phyloP scores from a whole-genome alignment of 2,797 vertebrate species.

The Serranus cabrilla region DNA sequence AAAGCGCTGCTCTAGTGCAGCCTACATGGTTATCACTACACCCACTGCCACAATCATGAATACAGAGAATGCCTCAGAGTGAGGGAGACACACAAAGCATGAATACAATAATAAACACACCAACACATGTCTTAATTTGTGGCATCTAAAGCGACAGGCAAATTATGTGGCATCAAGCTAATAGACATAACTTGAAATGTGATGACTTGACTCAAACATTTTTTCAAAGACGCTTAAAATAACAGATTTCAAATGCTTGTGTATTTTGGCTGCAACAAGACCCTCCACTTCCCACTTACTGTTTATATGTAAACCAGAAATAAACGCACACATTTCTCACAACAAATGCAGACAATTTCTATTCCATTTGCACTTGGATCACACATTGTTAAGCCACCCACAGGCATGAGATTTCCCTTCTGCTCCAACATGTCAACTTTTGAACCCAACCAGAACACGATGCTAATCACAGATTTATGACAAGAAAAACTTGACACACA shows the following conservation, averaged over 20 bases:
- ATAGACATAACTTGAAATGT: slow-evolving; percentile 23
- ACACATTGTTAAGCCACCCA: slow-evolving; percentile 8
- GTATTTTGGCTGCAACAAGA: slow-evolving; percentile 27
- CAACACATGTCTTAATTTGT: slow-evolving; percentile 45
- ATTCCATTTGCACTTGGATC: slow-evolving; percentile 21
- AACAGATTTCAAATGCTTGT: slow-evolving; percentile 27
- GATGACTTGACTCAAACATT: slow-evolving; percentile 10
- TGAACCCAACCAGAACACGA: no score
- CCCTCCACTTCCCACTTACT: slow-evolving; percentile 2
- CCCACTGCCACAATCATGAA: slow-evolving; percentile 66
- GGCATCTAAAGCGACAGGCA: slow-evolving; percentile 31
- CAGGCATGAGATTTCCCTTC: slow-evolving; percentile 10
- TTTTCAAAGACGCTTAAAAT: slow-evolving; percentile 39
- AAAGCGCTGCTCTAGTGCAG: slow-evolving; percentile 74
- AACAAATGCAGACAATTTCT: slow-evolving; percentile 22
- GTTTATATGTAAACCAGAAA: slow-evolving; percentile 25
- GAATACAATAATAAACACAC: slow-evolving; percentile 57
- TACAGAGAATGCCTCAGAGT: slow-evolving; percentile 52
- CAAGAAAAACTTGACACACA: no score
- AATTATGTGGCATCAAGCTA: slow-evolving; percentile 7
- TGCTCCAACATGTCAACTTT: slow-evolving; percentile 24
- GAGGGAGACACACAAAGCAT: slow-evolving; percentile 41
- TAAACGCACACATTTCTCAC: slow-evolving; percentile 13
- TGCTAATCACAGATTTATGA: no score
- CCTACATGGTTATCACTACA: slow-evolving; percentile 76